Conservation (phyloP, 2,888 invertebrate species). For the Troides helena region DNA sequence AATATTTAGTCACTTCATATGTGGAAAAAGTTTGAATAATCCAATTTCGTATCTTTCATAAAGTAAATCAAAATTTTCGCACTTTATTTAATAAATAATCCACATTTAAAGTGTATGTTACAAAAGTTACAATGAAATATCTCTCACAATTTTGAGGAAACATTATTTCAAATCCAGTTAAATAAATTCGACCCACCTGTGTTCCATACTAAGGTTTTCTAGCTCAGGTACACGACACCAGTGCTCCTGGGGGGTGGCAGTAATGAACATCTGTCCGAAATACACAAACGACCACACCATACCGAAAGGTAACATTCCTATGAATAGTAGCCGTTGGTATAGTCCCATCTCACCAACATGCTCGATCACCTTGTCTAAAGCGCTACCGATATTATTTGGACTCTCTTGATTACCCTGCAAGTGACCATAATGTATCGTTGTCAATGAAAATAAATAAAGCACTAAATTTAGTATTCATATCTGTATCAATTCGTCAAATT, state of each 20-base stretch:
- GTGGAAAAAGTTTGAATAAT: no score
- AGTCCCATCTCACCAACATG: constrained; percentile 65
- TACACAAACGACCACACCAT: constrained; percentile 67
- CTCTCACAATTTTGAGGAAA: no score
- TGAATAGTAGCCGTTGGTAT: constrained; percentile 64
- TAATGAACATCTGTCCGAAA: constrained; percentile 71
- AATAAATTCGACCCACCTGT: constrained; percentile 48
- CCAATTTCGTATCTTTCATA: no score
- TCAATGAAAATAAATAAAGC: no score
- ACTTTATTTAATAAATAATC: no score
- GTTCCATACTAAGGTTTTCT: constrained; percentile 49
- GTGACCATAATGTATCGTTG: constrained; percentile 6
- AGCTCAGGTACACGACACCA: constrained; percentile 68
- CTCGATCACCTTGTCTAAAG: constrained; percentile 57
- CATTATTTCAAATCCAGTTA: not conserved
- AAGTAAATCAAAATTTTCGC: no score
- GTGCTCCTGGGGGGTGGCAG: constrained; percentile 62
- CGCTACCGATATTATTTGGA: constrained; percentile 44
- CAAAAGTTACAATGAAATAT: no score
- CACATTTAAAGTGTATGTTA: no score
- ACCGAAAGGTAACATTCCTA: constrained; percentile 64
- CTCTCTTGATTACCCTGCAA: constrained; percentile 42
- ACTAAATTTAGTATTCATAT: no score
- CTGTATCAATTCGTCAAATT: no score
- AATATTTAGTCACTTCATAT: no score